These are phyloP conservation scores for Emydura subglobosa DNA, from an alignment of 2,113 vertebrate species.

Conservation along the genomic window DNA sequence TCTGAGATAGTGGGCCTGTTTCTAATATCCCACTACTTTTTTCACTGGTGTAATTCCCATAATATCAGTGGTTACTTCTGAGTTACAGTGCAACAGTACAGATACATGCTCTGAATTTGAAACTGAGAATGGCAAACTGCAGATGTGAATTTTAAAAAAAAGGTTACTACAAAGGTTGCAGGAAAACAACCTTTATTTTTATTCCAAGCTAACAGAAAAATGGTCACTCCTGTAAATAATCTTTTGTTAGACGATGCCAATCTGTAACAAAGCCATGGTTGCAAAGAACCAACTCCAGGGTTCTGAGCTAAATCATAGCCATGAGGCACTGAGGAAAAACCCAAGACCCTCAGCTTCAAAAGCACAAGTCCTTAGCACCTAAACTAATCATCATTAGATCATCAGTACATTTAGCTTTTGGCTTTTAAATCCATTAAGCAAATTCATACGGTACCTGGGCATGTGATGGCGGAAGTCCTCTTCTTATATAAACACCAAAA, in stretches of 20 bases:
- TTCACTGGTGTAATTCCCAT: background rate
- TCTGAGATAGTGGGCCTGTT: background rate
- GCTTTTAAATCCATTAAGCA: background rate
- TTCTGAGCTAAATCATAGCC: background rate
- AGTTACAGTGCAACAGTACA: background rate
- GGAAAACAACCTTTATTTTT: background rate
- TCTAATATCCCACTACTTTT: background rate
- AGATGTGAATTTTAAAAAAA: background rate
- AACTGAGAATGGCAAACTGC: background rate
- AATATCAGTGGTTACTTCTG: background rate
- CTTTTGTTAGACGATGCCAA: background rate
- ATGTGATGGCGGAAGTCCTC: constrained; percentile 95
- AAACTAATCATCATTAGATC: background rate
- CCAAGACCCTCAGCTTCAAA: background rate
- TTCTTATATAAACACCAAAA: constrained; percentile 97
- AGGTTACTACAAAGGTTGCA: background rate
- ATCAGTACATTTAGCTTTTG: background rate
- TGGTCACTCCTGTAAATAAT: background rate
- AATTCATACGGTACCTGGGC: constrained; percentile 87
- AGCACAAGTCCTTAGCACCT: background rate
- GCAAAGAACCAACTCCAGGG: background rate
- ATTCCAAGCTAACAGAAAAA: background rate
- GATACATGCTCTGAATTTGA: background rate
- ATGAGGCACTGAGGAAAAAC: background rate
- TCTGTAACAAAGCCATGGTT: background rate